Percentiles rank a stretch among this genome's conserved stretches.
Conservation (phyloP, 2,888 invertebrate species). For the Chymomyza amoena region DNA sequence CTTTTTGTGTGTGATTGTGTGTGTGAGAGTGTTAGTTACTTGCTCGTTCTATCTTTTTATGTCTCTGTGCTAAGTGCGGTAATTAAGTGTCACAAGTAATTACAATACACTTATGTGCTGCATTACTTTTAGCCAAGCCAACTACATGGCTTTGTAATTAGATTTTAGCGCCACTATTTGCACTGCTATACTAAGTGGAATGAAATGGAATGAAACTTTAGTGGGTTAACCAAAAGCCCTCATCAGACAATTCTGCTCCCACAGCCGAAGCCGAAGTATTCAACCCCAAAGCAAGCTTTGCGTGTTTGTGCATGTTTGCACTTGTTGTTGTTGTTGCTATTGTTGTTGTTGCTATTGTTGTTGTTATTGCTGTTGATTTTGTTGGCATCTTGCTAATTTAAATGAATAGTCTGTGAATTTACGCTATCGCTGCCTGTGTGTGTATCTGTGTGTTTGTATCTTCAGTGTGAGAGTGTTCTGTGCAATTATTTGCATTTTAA, state of each 20-base stretch:
- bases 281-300: neutral
- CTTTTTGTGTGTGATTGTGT: neutral
- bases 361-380: neutral
- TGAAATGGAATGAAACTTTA: neutral
- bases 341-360: neutral
- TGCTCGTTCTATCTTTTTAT: slow-evolving; percentile 9
- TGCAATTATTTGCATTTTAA: slow-evolving; percentile 58
- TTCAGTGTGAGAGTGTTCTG: slow-evolving; percentile 3
- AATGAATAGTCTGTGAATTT: slow-evolving; percentile 56
- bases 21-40: neutral
- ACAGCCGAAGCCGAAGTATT: neutral
- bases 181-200: slow-evolving; percentile 1
- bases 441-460: neutral
- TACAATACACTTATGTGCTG: slow-evolving; percentile 70
- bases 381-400: slow-evolving; percentile 44
- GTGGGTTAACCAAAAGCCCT: neutral
- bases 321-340: neutral
- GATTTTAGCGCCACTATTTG: slow-evolving; percentile 62
- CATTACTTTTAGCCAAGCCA: slow-evolving; percentile 24
- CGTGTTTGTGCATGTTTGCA: neutral
- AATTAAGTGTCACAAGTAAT: slow-evolving; percentile 74
- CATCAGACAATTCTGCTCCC: too few relatives aligned
- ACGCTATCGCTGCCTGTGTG: neutral
- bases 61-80: slow-evolving; percentile 49
- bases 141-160: slow-evolving; percentile 66